A percentile compares a stretch with the other conserved stretches of the same genome.
phyloP scores from a whole-genome alignment of 2,797 vertebrate species.

The Pyrocephalus nanus region DNA sequence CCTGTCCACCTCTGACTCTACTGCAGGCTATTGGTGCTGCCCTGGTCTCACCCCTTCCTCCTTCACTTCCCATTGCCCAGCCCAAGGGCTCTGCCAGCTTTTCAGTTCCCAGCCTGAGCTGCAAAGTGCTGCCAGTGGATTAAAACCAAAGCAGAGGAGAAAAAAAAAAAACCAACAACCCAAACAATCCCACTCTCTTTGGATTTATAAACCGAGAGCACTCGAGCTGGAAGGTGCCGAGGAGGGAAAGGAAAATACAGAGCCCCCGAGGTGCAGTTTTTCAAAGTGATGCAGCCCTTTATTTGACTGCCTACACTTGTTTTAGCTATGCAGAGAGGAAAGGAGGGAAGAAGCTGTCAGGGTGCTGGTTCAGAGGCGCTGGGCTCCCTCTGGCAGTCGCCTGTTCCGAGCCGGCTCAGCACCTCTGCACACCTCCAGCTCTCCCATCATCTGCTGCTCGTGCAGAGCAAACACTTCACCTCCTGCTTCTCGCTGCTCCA shows the following conservation, averaged over 20 bases:
- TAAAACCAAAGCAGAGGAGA: not conserved
- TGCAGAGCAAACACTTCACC: not conserved
- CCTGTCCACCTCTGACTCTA: not conserved
- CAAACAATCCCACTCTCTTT: not conserved
- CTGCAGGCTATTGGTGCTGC: not conserved
- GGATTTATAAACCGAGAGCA: not conserved
- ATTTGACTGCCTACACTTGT: not conserved
- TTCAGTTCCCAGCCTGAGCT: not conserved
- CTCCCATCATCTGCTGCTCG: not conserved
- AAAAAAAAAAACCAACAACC: not conserved
- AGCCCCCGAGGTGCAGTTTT: not conserved
- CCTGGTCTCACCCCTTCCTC: not conserved
- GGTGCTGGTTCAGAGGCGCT: not conserved
- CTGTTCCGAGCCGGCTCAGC: not conserved
- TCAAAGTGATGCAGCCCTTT: not conserved
- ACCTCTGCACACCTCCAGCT: not conserved
- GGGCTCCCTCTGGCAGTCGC: not conserved
- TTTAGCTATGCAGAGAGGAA: not conserved
- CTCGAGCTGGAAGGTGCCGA: not conserved
- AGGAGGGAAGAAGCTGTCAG: not conserved
- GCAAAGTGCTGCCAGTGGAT: not conserved
- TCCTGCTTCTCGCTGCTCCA: not conserved
- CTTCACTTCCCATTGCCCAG: not conserved
- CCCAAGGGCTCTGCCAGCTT: not conserved
- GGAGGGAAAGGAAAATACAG: slow-evolving; percentile 17